Evolutionary conservation across 2,888 invertebrate genomes (phyloP).

Genomic region (Coronaproctus castanopsis): DNA sequence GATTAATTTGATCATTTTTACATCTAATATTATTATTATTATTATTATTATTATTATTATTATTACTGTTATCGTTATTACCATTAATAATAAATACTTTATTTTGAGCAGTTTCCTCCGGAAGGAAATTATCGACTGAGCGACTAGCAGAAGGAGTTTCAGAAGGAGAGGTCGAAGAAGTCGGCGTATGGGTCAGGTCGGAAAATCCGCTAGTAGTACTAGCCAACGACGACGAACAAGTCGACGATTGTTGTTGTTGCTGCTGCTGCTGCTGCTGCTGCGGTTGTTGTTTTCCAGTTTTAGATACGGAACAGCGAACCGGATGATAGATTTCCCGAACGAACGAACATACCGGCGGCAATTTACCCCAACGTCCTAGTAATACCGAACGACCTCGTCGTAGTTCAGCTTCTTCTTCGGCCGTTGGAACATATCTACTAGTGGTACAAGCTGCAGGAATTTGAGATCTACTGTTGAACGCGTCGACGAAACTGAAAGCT

Average conservation of each 20-base stretch:
- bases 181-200: slow-evolving; percentile 4
- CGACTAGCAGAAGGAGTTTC: slow-evolving; percentile 2
- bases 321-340: too few species aligned
- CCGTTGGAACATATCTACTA: background rate
- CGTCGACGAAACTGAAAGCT: background rate
- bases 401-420: background rate
- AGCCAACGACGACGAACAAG: background rate
- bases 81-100: background rate
- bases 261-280: background rate
- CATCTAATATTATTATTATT: background rate
- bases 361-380: slow-evolving; percentile 1
- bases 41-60: background rate
- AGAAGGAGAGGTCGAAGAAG: slow-evolving; percentile 1
- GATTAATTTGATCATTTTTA: background rate
- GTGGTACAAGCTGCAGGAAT: background rate
- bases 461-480: slow-evolving; percentile 2
- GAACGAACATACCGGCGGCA: background rate
- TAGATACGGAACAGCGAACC: too few species aligned
- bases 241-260: background rate
- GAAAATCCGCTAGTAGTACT: slow-evolving; percentile 9
- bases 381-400: background rate
- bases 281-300: background rate
- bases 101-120: background rate
- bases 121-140: background rate
- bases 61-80: background rate